A percentile compares a stretch with the other conserved stretches of the same genome.
Conservation (phyloP, 53 echinoderm and acorn worm genomes). For the Apostichopus leukothele region DNA sequence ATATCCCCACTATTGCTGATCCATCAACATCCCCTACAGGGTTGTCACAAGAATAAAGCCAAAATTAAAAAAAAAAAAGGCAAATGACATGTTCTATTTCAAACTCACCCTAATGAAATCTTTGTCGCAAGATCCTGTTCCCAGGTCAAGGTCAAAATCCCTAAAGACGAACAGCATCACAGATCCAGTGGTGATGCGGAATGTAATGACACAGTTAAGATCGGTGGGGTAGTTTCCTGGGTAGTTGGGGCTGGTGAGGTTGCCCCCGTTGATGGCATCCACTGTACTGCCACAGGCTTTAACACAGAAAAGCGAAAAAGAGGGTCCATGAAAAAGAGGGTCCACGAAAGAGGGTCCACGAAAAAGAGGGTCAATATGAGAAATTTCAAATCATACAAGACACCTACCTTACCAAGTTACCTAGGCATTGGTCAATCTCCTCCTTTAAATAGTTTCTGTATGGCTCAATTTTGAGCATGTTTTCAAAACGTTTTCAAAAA, state of each 20-base stretch:
- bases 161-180: background rate
- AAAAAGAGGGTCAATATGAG: background rate
- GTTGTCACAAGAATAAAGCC: no score
- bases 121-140: background rate
- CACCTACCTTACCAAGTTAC: no score
- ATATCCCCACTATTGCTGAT: no score
- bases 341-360: no score
- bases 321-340: background rate
- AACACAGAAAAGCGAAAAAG: conserved; percentile 17
- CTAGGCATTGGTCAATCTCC: no score
- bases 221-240: conserved; percentile 52
- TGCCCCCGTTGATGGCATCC: background rate
- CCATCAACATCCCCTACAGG: no score
- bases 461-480: no score
- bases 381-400: no score
- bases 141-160: conserved; percentile 21
- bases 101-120: conserved; percentile 34
- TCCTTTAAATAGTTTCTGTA: no score
- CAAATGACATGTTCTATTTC: no score
- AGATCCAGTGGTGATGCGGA: background rate
- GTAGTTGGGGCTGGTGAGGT: conserved; percentile 48
- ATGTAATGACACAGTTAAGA: conserved; percentile 56
- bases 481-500: no score
- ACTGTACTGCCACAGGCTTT: conserved; percentile 27
- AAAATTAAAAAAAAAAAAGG: no score